Evolutionary conservation across 2,888 invertebrate genomes (phyloP).

Genomic region (Acleris cristana): DNA sequence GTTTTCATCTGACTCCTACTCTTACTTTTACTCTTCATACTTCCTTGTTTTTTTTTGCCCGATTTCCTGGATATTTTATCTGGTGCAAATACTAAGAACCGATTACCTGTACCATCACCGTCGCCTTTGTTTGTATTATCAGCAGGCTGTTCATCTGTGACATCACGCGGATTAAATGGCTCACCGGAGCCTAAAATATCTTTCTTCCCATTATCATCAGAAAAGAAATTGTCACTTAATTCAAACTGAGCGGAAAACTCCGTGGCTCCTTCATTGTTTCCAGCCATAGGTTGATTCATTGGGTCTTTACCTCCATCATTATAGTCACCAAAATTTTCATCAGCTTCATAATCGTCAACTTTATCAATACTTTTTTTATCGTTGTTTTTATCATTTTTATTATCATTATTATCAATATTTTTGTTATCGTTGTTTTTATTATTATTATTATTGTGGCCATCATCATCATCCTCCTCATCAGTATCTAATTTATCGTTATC

Average conservation of each 20-base stretch:
- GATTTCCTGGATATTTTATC: no score
- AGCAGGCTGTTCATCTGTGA: no score
- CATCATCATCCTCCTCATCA: neutral
- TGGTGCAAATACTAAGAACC: no score
- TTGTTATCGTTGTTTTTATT: neutral
- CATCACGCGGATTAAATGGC: no score
- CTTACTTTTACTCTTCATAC: no score
- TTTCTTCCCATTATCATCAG: slow-evolving; percentile 2
- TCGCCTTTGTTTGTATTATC: no score
- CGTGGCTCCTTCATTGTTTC: no score
- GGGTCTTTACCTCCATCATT: neutral
- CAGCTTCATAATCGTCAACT: neutral
- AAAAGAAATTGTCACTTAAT: neutral
- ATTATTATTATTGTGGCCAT: no score
- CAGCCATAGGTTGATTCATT: neutral
- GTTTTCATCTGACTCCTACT: no score
- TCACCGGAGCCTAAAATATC: neutral
- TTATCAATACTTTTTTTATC: neutral
- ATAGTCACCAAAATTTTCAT: neutral
- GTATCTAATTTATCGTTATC: neutral
- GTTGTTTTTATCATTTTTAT: neutral
- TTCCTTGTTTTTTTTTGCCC: no score
- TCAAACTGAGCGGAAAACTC: no score
- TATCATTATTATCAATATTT: neutral
- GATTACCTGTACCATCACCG: neutral